Percentiles rank a stretch among this genome's conserved stretches.
Conservation (phyloP, 2,888 invertebrate genomes). For the Pheosia tremula region DNA sequence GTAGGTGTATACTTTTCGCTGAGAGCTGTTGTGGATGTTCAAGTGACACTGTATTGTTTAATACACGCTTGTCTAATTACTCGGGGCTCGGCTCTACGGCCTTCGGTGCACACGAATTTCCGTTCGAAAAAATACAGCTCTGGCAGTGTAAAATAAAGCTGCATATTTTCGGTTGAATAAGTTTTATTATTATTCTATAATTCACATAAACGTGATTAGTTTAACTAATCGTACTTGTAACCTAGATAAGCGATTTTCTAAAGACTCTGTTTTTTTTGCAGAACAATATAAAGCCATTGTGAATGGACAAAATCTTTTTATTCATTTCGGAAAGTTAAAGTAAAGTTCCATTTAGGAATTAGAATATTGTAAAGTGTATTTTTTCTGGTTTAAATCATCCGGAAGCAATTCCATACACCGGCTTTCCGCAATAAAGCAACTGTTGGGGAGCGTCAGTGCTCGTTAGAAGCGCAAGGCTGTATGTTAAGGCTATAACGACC, state of each 20-base stretch:
- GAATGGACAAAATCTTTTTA: too few species aligned
- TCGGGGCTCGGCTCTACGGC: conserved; percentile 41
- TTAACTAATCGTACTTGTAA: too few species aligned
- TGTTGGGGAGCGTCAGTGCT: conserved; percentile 49
- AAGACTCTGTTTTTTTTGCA: too few species aligned
- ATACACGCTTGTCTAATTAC: conserved; percentile 50
- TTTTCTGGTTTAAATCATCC: background rate
- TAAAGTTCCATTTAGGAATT: too few species aligned
- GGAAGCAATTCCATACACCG: background rate
- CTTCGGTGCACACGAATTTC: conserved; percentile 10
- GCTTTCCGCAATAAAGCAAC: conserved; percentile 8
- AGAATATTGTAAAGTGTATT: conserved; percentile 2
- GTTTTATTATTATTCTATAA: too few species aligned
- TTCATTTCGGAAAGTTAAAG: too few species aligned
- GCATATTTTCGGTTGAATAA: background rate
- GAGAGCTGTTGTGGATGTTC: background rate
- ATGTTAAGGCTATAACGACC: conserved; percentile 53
- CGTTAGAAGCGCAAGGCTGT: conserved; percentile 60
- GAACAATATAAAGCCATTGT: too few species aligned
- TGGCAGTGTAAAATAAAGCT: background rate
- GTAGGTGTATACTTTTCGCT: conserved; percentile 27
- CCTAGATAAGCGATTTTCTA: too few species aligned
- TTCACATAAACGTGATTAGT: too few species aligned
- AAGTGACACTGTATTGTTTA: conserved; percentile 40
- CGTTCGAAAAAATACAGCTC: background rate